Evolutionary conservation across 2,888 invertebrate species (phyloP), one percentile per base, ranked within the genome.

Genomic region (Oscheius myriophilus): DNA sequence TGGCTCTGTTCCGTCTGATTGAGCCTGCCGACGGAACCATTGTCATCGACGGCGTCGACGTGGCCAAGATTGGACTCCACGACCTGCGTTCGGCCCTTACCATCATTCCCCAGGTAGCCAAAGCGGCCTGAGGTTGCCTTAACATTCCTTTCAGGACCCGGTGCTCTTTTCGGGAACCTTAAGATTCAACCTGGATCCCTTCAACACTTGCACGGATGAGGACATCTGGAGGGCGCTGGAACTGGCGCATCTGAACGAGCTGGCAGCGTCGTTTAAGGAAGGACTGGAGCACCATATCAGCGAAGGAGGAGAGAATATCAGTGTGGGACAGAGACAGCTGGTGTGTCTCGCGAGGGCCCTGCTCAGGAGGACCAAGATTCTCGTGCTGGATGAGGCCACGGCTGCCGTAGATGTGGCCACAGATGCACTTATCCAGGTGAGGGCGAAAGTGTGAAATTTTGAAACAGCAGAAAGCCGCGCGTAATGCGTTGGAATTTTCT

Each of bases 1-100:
- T 94, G 59, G 91, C 93, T 0, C 90, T 95, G 46, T 95, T 95
- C 90, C 92, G 94, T 88, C 93, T 95, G 83, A 92, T 95, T 78
- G 95, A 95, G 88, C 72, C 86, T 0, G 91, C 92, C 70, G 82
- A 76, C 26, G 95, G 95, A 33, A 90, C 90, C 80, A 95, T 95
- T 81, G 86, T 91, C 66, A 93, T 95, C 83, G 95, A 95, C 88
- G 92, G 91, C 57, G 89, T 93, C 61, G 92, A 94, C 86, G 92
- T 88, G 92, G 76, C 92, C 3, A 90, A 90, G 61, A 89, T 95
- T 82, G 95, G 95, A 21, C 90, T 95, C 54, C 95, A 95, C 87
- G 92, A 92, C 84, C 88, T 95, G 75, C 90, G 95, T 69, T 92
- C 92, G 11, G 91, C 92, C 76, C 90, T 94, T 79, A 94, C 94